A percentile compares a stretch with the other conserved stretches of the same genome.
Conservation (phyloP, 2,113 vertebrate species). For the Chlamydotis undulata region DNA sequence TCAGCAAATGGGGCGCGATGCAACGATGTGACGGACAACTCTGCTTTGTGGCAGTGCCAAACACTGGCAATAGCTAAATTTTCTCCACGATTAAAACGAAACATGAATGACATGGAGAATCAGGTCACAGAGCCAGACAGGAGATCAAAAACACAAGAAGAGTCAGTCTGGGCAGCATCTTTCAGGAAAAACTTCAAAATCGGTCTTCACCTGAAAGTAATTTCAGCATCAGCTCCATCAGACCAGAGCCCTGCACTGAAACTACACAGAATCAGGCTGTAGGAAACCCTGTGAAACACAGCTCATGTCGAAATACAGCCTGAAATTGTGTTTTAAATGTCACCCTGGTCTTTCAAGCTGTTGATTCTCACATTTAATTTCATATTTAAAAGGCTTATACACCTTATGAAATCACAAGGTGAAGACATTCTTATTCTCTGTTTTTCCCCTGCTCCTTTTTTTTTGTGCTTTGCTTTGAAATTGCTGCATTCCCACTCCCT, state of each 20-base stretch:
- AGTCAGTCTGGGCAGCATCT: not conserved
- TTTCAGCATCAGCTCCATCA: not conserved
- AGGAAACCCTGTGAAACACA: not conserved
- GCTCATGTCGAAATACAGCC: not conserved
- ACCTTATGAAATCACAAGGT: not conserved
- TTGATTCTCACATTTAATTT: not conserved
- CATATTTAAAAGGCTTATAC: not conserved
- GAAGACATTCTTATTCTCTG: not conserved
- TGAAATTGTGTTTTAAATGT: not conserved
- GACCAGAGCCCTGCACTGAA: not conserved
- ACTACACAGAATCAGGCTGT: not conserved
- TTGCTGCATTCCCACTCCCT: not conserved
- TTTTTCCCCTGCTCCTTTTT: not conserved
- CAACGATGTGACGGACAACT: not conserved
- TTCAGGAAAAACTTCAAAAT: not conserved
- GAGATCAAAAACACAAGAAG: not conserved
- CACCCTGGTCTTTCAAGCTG: not conserved
- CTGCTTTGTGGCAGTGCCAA: accelerated
- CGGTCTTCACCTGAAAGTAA: not conserved
- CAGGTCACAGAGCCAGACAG: not conserved
- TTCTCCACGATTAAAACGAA: not conserved
- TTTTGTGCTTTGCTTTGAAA: not conserved
- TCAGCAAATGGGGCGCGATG: not conserved
- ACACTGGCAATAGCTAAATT: not conserved
- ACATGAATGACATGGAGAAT: not conserved